A percentile compares a stretch with the other conserved stretches of the same genome.
Evolutionary conservation across 2,888 invertebrate species (phyloP).

Genomic region (Mythimna ferrago): DNA sequence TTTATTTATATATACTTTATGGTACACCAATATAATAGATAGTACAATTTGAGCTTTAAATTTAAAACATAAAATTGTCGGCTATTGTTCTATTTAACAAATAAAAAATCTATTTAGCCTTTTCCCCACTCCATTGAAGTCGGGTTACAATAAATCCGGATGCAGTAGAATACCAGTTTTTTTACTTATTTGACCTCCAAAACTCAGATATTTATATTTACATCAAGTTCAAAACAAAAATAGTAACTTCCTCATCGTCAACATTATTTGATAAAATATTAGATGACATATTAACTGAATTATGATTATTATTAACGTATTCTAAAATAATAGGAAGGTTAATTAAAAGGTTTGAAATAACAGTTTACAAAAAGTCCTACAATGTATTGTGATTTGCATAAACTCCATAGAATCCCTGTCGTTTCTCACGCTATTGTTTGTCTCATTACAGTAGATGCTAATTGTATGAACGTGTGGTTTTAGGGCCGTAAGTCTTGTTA

Average conservation of each 20-base stretch:
- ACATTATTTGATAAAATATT: too few relatives aligned
- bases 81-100: too few relatives aligned
- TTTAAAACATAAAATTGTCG: too few relatives aligned
- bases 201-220: background rate
- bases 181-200: background rate
- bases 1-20: too few relatives aligned
- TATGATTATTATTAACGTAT: too few relatives aligned
- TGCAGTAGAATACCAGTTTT: background rate
- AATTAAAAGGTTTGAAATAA: constrained; percentile 4
- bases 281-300: background rate
- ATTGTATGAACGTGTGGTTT: constrained; percentile 15
- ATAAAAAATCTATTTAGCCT: background rate
- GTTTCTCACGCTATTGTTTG: constrained; percentile 53
- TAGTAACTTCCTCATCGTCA: too few relatives aligned
- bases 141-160: background rate
- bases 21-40: too few relatives aligned
- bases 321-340: background rate
- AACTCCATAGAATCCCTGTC: constrained; percentile 7
- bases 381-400: constrained; percentile 28
- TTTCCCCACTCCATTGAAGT: background rate
- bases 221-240: too few relatives aligned
- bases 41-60: too few relatives aligned
- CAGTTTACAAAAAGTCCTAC: constrained; percentile 22
- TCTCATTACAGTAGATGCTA: background rate
- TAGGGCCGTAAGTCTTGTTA: background rate